Evolutionary conservation across 2,888 invertebrate genomes (phyloP).

Genomic region (Drosophila tanythrix): DNA sequence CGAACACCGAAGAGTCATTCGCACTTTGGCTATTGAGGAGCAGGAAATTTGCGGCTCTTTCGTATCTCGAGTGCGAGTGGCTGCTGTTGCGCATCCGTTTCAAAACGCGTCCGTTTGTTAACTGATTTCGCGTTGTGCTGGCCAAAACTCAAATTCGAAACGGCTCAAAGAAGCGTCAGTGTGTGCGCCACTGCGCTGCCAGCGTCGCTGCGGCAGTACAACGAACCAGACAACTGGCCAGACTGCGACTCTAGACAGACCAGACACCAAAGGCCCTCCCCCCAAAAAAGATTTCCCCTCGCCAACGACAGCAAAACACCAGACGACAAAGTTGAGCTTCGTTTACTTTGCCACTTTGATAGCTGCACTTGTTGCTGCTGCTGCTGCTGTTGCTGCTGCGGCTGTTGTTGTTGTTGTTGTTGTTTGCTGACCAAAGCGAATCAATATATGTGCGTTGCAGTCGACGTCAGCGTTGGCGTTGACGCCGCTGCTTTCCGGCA

Average conservation of each 20-base stretch:
- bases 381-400: constrained; percentile 18
- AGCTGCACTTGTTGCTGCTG: constrained; percentile 57
- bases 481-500: constrained; percentile 47
- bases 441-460: constrained; percentile 69
- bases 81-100: constrained; percentile 75
- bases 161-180: constrained; percentile 61
- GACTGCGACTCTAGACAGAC: constrained; percentile 40
- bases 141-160: constrained; percentile 78
- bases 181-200: constrained; percentile 25
- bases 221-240: constrained; percentile 66
- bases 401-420: constrained; percentile 21
- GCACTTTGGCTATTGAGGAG: constrained; percentile 49
- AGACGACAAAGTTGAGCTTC: constrained; percentile 31
- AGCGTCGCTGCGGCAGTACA: constrained; percentile 52
- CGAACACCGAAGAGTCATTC: constrained; percentile 47
- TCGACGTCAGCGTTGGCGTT: constrained; percentile 9
- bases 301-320: constrained; percentile 1
- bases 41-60: constrained; percentile 46
- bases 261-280: not conserved
- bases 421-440: constrained; percentile 70
- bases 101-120: constrained; percentile 83
- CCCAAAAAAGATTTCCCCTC: not conserved
- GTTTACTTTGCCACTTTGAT: constrained; percentile 50
- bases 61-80: not conserved
- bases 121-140: constrained; percentile 82